Conservation (phyloP, 2,113 vertebrate species). For the Isurus oxyrinchus region DNA sequence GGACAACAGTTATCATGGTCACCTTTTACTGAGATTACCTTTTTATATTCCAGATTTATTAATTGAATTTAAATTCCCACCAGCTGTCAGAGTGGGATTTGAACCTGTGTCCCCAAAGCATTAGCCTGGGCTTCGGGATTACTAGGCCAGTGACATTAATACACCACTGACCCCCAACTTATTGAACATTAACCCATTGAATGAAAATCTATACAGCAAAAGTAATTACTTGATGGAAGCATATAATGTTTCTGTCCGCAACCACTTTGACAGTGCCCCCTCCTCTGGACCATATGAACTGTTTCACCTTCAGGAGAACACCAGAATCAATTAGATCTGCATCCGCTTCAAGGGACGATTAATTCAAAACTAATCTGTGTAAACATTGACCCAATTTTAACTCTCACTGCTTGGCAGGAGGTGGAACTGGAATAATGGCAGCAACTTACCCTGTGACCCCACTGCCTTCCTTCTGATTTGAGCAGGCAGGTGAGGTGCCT, state of each 20-base stretch:
- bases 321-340: background rate
- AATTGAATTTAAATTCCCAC: too few relatives aligned
- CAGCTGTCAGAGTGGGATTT: too few relatives aligned
- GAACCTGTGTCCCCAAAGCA: too few relatives aligned
- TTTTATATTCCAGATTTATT: too few relatives aligned
- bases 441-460: background rate
- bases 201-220: background rate
- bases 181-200: background rate
- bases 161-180: background rate
- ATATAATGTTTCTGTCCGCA: background rate
- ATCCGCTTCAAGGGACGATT: background rate
- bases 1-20: too few relatives aligned
- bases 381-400: too few relatives aligned
- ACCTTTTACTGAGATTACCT: too few relatives aligned
- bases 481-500: background rate
- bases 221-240: background rate
- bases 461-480: background rate
- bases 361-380: background rate
- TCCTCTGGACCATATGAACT: background rate
- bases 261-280: background rate
- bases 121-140: too few relatives aligned
- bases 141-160: too few relatives aligned
- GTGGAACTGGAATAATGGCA: background rate
- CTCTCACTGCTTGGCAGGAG: too few relatives aligned
- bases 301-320: background rate